Percentiles rank a stretch among this genome's conserved stretches.
Conservation (phyloP, 2,888 invertebrate species). For the Dione vanillae region DNA sequence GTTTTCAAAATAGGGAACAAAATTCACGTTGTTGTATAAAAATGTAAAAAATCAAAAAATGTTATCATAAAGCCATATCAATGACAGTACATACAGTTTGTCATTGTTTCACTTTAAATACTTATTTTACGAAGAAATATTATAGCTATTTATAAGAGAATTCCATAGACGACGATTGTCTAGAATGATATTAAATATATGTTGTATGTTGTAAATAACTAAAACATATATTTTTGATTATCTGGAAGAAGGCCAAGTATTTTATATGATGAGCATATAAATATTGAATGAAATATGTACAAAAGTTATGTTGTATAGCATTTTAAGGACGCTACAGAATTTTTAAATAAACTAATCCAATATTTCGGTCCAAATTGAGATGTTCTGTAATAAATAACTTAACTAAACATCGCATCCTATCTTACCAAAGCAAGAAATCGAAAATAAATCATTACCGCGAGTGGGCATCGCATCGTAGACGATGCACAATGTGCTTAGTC, state of each 20-base stretch:
- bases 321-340: background rate
- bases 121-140: background rate
- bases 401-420: no score
- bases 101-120: background rate
- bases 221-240: slow-evolving; percentile 14
- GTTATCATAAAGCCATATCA: background rate
- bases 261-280: background rate
- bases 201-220: slow-evolving; percentile 10
- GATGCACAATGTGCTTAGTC: no score
- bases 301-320: background rate
- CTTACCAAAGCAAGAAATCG: no score
- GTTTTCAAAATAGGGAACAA: no score
- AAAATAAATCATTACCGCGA: no score
- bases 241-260: slow-evolving; percentile 11
- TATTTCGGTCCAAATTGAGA: no score
- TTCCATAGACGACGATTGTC: background rate
- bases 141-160: background rate
- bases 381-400: no score
- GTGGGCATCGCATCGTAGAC: no score
- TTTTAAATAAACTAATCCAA: no score
- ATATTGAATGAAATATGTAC: background rate
- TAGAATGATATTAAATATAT: slow-evolving; percentile 13
- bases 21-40: background rate
- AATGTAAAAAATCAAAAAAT: background rate
- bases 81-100: background rate